Evolutionary conservation across 2,797 vertebrate species (phyloP), one percentile per base, ranked within the genome.

Genomic region (Poliocrania exsul): DNA sequence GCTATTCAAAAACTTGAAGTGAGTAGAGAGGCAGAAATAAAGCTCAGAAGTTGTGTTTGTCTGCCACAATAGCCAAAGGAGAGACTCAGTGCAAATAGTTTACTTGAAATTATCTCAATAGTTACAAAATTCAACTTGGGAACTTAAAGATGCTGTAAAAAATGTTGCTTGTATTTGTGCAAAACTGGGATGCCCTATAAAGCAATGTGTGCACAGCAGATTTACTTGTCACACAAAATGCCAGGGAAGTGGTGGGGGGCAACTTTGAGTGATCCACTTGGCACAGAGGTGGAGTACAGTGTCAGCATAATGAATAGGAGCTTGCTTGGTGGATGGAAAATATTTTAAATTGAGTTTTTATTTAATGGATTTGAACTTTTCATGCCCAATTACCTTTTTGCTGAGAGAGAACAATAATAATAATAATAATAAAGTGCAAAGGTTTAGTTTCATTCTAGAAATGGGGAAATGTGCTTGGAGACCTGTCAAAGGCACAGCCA

Each of bases 311-410:
- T 96, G 91, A 97, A 93, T 91, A 95, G 89, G 91, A 95, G 77
- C 67, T 88, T 79, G 92, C 89, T 86, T 94, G 87, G 91, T 62
- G 66, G 92, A 95, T 81, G 85, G 80, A 96, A 96, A 97, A 96
- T 94, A 96, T 94, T 95, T 96, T 93, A 96, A 96, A 96, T 92
- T 88, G 95, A 96, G 73, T 88, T 97, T 96, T 96, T 96, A 94
- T 95, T 95, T 96, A 97, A 97, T 97, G 95, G 95, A 90, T 96
- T 97, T 97, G 95, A 96, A 97, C 95, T 97, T 97, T 97, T 96
- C 95, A 90, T 96, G 95, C 80, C 92, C 95, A 96, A 96, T 96
- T 97, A 96, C 95, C 92, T 90, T 91, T 96, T 94, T 86, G 58
- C 85, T 95, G 87, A 90, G 94, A 96, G 82, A 95, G 91, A 94